Evolutionary conservation across 92 coral and sea anemone genomes (phyloP).

Genomic region (Heliopora coerulea): DNA sequence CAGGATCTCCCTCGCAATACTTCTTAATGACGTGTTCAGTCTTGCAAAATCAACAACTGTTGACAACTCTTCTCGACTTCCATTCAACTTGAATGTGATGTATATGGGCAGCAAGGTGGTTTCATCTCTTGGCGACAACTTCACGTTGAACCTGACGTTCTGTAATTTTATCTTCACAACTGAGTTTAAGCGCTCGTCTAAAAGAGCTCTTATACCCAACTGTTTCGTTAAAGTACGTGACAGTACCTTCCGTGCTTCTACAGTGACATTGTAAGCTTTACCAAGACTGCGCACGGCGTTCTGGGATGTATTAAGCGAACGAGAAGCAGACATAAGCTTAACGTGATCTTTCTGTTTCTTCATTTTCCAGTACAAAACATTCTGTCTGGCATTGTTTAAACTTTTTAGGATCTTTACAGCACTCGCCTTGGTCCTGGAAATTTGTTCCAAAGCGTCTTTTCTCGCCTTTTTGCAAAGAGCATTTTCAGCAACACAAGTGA

Average conservation of each 20-base stretch:
- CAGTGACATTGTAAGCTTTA: constrained; percentile 45
- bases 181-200: neutral
- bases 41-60: constrained; percentile 34
- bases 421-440: constrained; percentile 30
- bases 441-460: constrained; percentile 46
- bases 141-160: neutral
- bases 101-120: constrained; percentile 16
- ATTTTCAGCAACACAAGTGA: constrained; percentile 57
- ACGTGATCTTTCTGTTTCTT: constrained; percentile 45
- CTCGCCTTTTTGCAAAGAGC: constrained; percentile 58
- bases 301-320: constrained; percentile 46
- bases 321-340: constrained; percentile 49
- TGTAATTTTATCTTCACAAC: neutral
- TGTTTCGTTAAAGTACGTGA: constrained; percentile 25
- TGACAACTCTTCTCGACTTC: constrained; percentile 13
- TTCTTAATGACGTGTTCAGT: constrained; percentile 43
- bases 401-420: constrained; percentile 36
- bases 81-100: constrained; percentile 1
- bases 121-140: neutral
- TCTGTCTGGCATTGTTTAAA: constrained; percentile 44
- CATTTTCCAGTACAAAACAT: constrained; percentile 48
- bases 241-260: constrained; percentile 14
- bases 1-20: constrained; percentile 51
- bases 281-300: constrained; percentile 43
- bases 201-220: constrained; percentile 2